phyloP scores from a whole-genome alignment of 1,140 invertebrate species.

The Bombus cullumanus region DNA sequence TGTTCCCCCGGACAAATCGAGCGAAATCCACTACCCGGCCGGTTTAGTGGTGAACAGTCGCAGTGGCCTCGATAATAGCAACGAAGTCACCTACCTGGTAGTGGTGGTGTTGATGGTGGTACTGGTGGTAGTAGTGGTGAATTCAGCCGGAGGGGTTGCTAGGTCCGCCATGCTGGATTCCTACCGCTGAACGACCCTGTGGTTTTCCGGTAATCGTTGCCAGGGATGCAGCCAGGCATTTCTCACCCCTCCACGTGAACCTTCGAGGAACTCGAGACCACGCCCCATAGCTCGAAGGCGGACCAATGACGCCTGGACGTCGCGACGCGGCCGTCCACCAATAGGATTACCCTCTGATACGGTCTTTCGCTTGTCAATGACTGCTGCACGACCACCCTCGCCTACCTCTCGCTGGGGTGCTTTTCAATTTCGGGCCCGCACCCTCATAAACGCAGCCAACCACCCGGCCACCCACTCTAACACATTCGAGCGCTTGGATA shows the following conservation, averaged over 20 bases:
- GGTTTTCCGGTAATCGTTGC: constrained; percentile 73
- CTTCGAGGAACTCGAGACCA: constrained; percentile 63
- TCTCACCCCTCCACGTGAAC: constrained; percentile 10
- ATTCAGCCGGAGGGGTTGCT: constrained; percentile 51
- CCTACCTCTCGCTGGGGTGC: constrained; percentile 56
- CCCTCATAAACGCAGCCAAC: constrained; percentile 69
- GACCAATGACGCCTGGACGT: constrained; percentile 79
- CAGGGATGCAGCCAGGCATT: constrained; percentile 64
- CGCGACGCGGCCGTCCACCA: constrained; percentile 81
- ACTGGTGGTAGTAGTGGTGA: constrained; percentile 46
- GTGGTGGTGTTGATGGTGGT: constrained; percentile 21
- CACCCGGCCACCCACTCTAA: constrained; percentile 55
- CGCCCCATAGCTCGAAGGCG: constrained; percentile 70
- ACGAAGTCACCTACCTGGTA: constrained; percentile 11
- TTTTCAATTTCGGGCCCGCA: constrained; percentile 68
- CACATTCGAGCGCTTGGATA: constrained; percentile 33
- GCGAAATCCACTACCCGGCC: constrained; percentile 59
- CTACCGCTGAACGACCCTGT: constrained; percentile 59
- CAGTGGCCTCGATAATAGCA: constrained; percentile 50
- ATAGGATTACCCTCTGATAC: constrained; percentile 84
- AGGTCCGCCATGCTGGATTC: constrained; percentile 76
- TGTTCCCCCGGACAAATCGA: constrained; percentile 60
- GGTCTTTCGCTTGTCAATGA: constrained; percentile 82
- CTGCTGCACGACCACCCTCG: constrained; percentile 60
- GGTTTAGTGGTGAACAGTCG: constrained; percentile 56